A percentile compares a stretch with the other conserved stretches of the same genome.
Evolutionary conservation across 64 coral and sea anemone genomes (phyloP).

Genomic region (Dendrophyllia cribrosa): DNA sequence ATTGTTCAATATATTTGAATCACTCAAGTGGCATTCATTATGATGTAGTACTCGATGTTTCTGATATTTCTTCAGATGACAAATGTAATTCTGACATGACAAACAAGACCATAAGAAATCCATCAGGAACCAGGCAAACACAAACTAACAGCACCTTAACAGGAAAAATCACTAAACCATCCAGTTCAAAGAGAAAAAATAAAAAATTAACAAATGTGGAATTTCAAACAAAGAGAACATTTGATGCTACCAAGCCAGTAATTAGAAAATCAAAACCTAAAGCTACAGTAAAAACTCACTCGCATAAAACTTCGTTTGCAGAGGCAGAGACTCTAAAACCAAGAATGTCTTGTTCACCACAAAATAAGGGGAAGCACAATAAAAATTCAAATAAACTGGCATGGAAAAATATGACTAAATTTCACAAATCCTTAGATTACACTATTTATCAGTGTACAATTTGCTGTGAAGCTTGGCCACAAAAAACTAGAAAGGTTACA

Average conservation of each 20-base stretch:
- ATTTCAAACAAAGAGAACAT: not conserved
- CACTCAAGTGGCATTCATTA: too few species aligned
- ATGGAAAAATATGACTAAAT: slow-evolving; percentile 56
- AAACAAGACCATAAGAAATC: not conserved
- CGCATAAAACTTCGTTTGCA: slow-evolving; percentile 47
- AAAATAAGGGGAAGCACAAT: too few species aligned
- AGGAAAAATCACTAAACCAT: not conserved
- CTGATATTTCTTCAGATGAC: too few species aligned
- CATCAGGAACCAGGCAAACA: not conserved
- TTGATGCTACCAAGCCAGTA: not conserved
- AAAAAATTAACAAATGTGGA: not conserved
- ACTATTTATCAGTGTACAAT: slow-evolving; percentile 58
- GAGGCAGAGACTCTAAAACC: slow-evolving; percentile 46
- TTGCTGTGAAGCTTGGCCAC: slow-evolving; percentile 54
- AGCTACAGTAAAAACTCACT: slow-evolving; percentile 15
- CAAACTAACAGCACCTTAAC: not conserved
- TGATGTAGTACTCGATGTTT: too few species aligned
- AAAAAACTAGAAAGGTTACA: slow-evolving; percentile 56
- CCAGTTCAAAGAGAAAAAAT: not conserved
- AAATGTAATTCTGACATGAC: too few species aligned
- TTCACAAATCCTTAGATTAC: slow-evolving; percentile 58
- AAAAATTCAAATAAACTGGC: slow-evolving; percentile 46
- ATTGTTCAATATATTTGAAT: too few species aligned
- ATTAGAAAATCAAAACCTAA: not conserved
- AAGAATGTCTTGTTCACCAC: too few species aligned